Evolutionary conservation across 2,113 vertebrate species (phyloP).

Genomic region (Labeo rohita): DNA sequence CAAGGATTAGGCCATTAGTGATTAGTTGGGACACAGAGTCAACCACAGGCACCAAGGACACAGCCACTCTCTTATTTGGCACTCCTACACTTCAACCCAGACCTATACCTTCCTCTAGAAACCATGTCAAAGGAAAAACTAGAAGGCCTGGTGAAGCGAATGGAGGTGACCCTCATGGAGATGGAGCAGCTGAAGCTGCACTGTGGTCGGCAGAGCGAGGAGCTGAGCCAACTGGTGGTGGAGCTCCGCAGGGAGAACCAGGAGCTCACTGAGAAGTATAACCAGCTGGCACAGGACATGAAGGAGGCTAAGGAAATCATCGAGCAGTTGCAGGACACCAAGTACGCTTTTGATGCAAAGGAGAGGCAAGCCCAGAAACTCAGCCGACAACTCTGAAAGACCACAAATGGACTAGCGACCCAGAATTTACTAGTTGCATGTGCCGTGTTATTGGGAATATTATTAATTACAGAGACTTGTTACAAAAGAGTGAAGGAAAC

Average conservation of each 20-base stretch:
- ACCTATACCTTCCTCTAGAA: constrained; percentile 1
- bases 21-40: constrained; percentile 23
- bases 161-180: constrained; percentile 87
- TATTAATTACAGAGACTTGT: not conserved
- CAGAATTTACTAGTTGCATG: not conserved
- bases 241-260: constrained; percentile 82
- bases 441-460: not conserved
- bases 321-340: constrained; percentile 81
- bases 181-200: constrained; percentile 88
- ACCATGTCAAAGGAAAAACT: constrained; percentile 85
- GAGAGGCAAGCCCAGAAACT: constrained; percentile 89
- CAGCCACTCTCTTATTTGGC: not conserved
- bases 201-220: constrained; percentile 84
- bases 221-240: constrained; percentile 83
- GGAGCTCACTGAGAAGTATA: constrained; percentile 83
- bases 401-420: not conserved
- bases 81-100: not conserved
- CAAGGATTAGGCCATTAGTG: constrained; percentile 63
- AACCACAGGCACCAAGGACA: not conserved
- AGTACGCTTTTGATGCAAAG: constrained; percentile 84
- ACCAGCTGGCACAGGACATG: constrained; percentile 77
- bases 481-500: not conserved
- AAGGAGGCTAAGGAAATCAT: constrained; percentile 85
- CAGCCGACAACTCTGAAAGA: constrained; percentile 80
- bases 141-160: constrained; percentile 84